These are phyloP conservation scores for Erynnis tages DNA, from an alignment of 2,888 invertebrate genomes.

Conservation along the genomic window DNA sequence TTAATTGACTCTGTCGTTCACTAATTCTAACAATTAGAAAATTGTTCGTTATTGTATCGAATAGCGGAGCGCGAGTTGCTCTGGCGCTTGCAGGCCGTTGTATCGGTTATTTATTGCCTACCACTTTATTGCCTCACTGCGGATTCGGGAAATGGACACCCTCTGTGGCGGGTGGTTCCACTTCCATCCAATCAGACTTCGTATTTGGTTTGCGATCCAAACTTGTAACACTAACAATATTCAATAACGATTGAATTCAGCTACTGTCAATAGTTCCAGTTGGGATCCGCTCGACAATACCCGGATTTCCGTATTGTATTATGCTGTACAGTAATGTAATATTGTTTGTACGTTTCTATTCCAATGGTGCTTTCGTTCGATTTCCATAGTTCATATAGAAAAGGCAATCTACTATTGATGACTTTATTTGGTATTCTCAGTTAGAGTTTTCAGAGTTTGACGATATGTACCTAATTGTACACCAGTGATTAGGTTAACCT, in stretches of 20 bases:
- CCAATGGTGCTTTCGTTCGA: too few relatives aligned
- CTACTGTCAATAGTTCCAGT: conserved; percentile 4
- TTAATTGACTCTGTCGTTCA: too few relatives aligned
- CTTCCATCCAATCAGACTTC: conserved; percentile 35
- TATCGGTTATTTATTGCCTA: conserved; percentile 34
- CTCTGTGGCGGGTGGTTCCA: conserved; percentile 30
- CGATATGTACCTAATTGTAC: too few relatives aligned
- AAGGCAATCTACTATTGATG: too few relatives aligned
- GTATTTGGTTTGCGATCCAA: conserved; percentile 32
- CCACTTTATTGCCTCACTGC: conserved; percentile 48
- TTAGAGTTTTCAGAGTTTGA: too few relatives aligned
- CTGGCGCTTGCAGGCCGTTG: conserved; percentile 8
- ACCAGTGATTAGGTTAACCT: too few relatives aligned
- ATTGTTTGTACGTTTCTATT: too few relatives aligned
- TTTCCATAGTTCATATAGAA: too few relatives aligned
- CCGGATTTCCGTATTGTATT: background rate
- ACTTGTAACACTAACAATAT: conserved; percentile 13
- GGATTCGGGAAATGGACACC: conserved; percentile 42
- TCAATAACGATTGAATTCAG: conserved; percentile 7
- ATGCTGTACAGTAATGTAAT: too few relatives aligned
- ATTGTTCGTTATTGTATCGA: conserved; percentile 12
- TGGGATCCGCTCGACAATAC: background rate
- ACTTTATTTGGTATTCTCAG: too few relatives aligned
- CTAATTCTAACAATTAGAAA: too few relatives aligned
- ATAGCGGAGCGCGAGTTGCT: conserved; percentile 12